Percentiles rank a stretch among this genome's conserved stretches.
Evolutionary conservation across 2,888 invertebrate genomes (phyloP).

Genomic region (Trachelus troglodyta): DNA sequence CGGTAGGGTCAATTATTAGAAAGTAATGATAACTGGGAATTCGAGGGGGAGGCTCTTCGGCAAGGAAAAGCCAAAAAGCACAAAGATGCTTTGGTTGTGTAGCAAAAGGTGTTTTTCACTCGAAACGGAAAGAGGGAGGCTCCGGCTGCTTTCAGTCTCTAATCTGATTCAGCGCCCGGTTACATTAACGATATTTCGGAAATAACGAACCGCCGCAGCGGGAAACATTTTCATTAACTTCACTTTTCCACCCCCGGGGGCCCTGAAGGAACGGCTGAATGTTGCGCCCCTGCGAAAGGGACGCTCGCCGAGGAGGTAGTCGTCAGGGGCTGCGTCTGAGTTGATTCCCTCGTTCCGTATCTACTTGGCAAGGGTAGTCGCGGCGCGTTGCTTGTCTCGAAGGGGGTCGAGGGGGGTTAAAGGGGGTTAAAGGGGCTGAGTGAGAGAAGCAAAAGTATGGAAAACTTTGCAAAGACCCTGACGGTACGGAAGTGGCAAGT

Average conservation of each 20-base stretch:
- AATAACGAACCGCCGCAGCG: constrained; percentile 52
- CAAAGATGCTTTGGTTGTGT: background rate
- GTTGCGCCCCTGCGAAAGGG: background rate
- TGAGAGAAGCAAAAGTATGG: background rate
- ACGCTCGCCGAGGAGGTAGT: constrained; percentile 1
- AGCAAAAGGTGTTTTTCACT: constrained; percentile 17
- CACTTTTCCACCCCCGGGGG: constrained; percentile 23
- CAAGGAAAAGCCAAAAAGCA: constrained; percentile 8
- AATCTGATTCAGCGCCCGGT: constrained; percentile 24
- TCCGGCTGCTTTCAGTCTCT: constrained; percentile 24
- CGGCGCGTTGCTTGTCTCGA: no score
- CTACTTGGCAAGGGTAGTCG: background rate
- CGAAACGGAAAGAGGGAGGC: constrained; percentile 1
- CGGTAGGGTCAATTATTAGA: background rate
- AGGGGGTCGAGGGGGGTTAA: background rate
- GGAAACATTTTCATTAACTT: constrained; percentile 59
- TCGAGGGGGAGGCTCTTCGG: background rate
- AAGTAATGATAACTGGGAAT: background rate
- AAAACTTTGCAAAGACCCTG: background rate
- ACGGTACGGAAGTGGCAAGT: background rate
- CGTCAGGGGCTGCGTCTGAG: constrained; percentile 5
- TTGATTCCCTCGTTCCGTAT: background rate
- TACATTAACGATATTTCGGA: constrained; percentile 37
- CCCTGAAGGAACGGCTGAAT: background rate
- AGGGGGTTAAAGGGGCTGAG: background rate